These are phyloP conservation scores for Papilio elwesi DNA, from an alignment of 2,888 invertebrate genomes.

Conservation along the genomic window DNA sequence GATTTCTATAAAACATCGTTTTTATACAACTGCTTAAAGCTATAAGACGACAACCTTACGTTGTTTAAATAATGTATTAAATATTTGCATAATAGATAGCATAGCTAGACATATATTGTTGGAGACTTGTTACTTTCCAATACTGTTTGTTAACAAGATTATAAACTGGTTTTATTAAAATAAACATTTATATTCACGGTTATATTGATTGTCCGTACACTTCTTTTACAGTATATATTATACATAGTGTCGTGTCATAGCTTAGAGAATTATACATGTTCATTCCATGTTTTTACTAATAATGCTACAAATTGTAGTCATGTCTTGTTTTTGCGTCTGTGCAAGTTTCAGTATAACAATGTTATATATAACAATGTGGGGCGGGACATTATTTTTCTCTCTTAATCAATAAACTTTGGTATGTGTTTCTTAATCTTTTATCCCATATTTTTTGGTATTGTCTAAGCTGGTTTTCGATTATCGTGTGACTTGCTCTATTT, in stretches of 20 bases:
- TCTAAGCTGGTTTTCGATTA: background rate
- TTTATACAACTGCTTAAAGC: background rate
- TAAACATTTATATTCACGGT: background rate
- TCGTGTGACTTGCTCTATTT: background rate
- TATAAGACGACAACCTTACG: background rate
- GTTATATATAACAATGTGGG: too few relatives aligned
- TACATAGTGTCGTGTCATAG: background rate
- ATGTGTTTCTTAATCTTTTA: background rate
- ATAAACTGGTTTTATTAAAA: background rate
- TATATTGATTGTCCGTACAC: background rate
- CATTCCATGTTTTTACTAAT: background rate
- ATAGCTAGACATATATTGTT: background rate
- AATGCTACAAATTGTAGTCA: background rate
- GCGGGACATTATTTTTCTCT: too few relatives aligned
- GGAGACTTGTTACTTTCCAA: background rate
- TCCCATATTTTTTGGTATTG: background rate
- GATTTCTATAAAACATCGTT: background rate
- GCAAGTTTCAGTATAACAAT: too few relatives aligned
- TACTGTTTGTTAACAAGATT: conserved; percentile 9
- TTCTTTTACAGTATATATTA: background rate
- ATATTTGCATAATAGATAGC: conserved; percentile 14
- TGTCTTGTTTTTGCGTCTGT: too few relatives aligned
- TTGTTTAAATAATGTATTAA: conserved; percentile 8
- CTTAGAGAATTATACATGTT: background rate
- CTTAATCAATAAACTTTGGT: too few relatives aligned